phyloP scores from a whole-genome alignment of 92 coral and sea anemone genomes.

The Blastomussa wellsi region DNA sequence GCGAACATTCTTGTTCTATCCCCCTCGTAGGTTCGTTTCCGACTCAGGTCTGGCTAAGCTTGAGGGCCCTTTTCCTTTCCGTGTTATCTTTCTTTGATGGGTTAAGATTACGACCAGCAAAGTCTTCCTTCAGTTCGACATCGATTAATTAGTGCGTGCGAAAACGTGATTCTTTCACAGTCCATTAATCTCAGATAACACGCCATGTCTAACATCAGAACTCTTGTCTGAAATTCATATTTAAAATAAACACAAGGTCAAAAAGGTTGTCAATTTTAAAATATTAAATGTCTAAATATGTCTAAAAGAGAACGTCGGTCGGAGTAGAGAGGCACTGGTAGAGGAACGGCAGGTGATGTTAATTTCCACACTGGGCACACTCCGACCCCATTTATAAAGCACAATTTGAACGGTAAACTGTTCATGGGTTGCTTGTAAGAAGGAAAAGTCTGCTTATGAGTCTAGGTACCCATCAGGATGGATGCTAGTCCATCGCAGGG shows the following conservation, averaged over 20 bases:
- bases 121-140: not conserved
- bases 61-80: not conserved
- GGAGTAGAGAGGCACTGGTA: not conserved
- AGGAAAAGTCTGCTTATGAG: too few species aligned
- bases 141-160: not conserved
- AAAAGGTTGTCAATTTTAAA: not conserved
- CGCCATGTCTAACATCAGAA: not conserved
- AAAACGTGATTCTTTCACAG: not conserved
- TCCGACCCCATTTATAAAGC: too few species aligned
- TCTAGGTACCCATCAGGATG: too few species aligned
- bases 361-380: too few species aligned
- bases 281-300: not conserved
- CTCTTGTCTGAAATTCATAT: not conserved
- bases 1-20: not conserved
- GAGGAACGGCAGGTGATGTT: too few species aligned
- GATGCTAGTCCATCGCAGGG: too few species aligned
- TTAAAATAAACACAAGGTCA: not conserved
- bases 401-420: too few species aligned
- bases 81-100: not conserved
- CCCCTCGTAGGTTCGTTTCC: not conserved
- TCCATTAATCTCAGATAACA: not conserved
- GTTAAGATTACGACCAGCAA: not conserved
- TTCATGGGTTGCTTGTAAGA: too few species aligned
- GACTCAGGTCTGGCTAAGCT: not conserved
- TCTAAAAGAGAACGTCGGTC: not conserved